A percentile compares a stretch with the other conserved stretches of the same genome.
Conservation (phyloP, 2,797 vertebrate genomes). For the Phyllotis vaccarum region DNA sequence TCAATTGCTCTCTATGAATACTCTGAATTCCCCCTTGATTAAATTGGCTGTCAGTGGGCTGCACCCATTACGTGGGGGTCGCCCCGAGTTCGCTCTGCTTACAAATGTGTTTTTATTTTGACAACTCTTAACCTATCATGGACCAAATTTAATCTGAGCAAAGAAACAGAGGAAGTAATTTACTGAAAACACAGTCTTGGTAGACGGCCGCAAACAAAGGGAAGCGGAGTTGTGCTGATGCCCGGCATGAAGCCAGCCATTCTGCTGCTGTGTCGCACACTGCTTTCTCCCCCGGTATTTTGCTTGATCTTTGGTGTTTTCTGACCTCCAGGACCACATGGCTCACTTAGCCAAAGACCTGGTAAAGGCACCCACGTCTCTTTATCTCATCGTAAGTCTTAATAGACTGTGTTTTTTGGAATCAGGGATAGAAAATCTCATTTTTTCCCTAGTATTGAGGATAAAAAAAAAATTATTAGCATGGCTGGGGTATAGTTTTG, state of each 20-base stretch:
- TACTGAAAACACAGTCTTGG: slow-evolving; percentile 73
- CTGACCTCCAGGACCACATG: background rate
- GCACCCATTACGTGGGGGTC: slow-evolving; percentile 51
- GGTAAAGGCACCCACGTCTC: background rate
- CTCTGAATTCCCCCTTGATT: slow-evolving; percentile 85
- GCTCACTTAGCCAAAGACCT: background rate
- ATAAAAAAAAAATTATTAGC: background rate
- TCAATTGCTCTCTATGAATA: slow-evolving; percentile 82
- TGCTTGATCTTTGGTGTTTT: slow-evolving; percentile 5
- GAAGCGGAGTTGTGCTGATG: slow-evolving; percentile 47
- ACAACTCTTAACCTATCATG: slow-evolving; percentile 76
- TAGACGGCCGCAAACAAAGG: slow-evolving; percentile 61
- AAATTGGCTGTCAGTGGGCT: slow-evolving; percentile 64
- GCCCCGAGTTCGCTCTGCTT: slow-evolving; percentile 66
- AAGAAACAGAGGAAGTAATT: slow-evolving; percentile 76
- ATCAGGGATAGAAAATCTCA: slow-evolving; percentile 43
- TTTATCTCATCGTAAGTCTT: slow-evolving; percentile 32
- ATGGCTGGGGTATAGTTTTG: background rate
- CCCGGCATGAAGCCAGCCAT: background rate
- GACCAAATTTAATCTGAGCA: slow-evolving; percentile 66
- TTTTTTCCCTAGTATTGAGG: slow-evolving; percentile 21
- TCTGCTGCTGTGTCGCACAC: background rate
- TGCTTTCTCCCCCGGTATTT: background rate
- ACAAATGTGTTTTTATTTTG: slow-evolving; percentile 66
- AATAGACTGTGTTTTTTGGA: slow-evolving; percentile 35